Percentiles rank a stretch among this genome's conserved stretches.
Conservation (phyloP, 2,797 vertebrate species). For the Choloepus didactylus region DNA sequence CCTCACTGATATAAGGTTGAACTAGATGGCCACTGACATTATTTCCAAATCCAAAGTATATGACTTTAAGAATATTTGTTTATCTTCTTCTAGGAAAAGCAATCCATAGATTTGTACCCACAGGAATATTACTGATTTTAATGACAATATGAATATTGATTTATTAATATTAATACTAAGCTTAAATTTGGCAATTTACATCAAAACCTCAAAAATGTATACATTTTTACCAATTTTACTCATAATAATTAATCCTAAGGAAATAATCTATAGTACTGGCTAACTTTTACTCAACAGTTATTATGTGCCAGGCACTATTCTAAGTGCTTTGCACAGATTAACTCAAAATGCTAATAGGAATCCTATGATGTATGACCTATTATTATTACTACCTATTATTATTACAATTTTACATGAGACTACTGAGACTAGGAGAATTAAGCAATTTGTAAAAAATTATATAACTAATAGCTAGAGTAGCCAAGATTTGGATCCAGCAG, state of each 20-base stretch:
- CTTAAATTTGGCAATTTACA: neutral
- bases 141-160: neutral
- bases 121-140: neutral
- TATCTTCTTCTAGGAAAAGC: neutral
- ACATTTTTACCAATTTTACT: neutral
- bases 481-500: neutral
- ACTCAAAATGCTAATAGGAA: neutral
- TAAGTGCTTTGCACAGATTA: conserved; percentile 18
- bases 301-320: neutral
- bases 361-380: neutral
- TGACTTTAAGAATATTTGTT: neutral
- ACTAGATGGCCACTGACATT: neutral
- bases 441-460: neutral
- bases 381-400: neutral
- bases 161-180: neutral
- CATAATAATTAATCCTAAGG: neutral
- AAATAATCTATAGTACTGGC: neutral
- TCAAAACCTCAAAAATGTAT: neutral
- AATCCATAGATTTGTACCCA: neutral
- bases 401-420: neutral
- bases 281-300: conserved; percentile 11
- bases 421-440: neutral
- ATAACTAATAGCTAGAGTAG: neutral
- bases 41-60: neutral
- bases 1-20: neutral